Percentiles rank a stretch among this genome's conserved stretches.
These are phyloP conservation scores for Lates japonicus DNA, from an alignment of 2,797 vertebrate genomes.

Conservation along the genomic window DNA sequence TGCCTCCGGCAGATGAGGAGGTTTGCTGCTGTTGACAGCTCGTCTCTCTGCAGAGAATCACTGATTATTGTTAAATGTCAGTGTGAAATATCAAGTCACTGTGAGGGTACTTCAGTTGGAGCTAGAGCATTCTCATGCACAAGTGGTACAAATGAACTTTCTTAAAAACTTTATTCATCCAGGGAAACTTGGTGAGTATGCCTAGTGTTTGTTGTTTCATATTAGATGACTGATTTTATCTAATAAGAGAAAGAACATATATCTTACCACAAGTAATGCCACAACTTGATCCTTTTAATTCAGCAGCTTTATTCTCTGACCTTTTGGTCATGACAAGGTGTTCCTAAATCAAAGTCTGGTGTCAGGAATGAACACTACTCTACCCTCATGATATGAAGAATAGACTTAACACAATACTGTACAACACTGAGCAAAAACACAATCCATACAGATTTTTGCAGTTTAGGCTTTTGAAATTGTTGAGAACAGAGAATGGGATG, in stretches of 20 bases:
- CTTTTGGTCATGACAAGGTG: neutral
- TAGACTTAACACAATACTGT: neutral
- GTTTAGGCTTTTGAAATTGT: neutral
- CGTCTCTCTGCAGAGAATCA: constrained; percentile 57
- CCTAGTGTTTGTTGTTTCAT: neutral
- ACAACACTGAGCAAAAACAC: too few species aligned
- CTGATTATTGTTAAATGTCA: constrained; percentile 83
- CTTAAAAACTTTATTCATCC: constrained; percentile 44
- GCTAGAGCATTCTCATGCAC: constrained; percentile 30
- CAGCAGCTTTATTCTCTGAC: neutral
- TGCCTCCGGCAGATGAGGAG: constrained; percentile 69
- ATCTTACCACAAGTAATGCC: neutral
- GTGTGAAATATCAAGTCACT: constrained; percentile 72
- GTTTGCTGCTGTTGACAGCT: constrained; percentile 69
- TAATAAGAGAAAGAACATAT: neutral
- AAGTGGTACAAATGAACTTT: constrained; percentile 43
- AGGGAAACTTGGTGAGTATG: constrained; percentile 10
- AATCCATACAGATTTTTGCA: neutral
- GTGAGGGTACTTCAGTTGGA: constrained; percentile 28
- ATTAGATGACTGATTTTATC: neutral
- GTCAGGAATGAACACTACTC: too few species aligned
- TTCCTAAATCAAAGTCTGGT: too few species aligned
- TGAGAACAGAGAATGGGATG: neutral
- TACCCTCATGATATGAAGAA: neutral
- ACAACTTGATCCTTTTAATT: neutral